Evolutionary conservation across 2,888 invertebrate species (phyloP), one percentile per base, ranked within the genome.

Genomic region (Penaeus monodon): DNA sequence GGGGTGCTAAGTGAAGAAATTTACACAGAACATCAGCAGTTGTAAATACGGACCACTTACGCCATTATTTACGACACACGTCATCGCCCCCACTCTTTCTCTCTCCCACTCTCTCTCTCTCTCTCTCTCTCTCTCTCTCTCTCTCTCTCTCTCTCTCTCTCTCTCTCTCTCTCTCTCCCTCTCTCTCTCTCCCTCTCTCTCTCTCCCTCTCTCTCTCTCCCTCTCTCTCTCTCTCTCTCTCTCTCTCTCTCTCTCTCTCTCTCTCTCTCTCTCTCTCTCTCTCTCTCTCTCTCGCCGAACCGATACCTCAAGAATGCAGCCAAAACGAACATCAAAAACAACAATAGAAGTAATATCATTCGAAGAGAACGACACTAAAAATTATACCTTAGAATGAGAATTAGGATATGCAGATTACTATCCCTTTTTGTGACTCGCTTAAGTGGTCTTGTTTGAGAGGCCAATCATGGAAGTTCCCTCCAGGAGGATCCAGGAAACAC

Each of bases 361-460:
- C 57, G 57, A 57, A 17, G 57, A 57, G 57, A 57, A 17, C 57
- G 57, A 57, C 57, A 57, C 57, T 57, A 38, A 68, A 82, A 73
- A 82, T 82, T 70, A 82, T 44, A 70, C 63, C 82, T 73, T 24
- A 33, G 68, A 74, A 20, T 27, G 64, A 49, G 65, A 70, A 80
- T 74, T 85, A 80, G 79, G 85, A 85, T 49, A 85, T 85, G 85
- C 85, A 85, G 80, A 85, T 85, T 80, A 74, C 85, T 33, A 29
- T 57, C 80, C 65, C 85, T 80, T 85, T 85, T 85, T 85, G 85
- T 85, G 85, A n/a, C 33, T 14, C 33, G 73, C 79, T 70, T 79
- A 78, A 84, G 73, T 80, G 79, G 63, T 20, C n/a, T 38, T 33
- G 44, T 76, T 29, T 44, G 76, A 64, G 77, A 27, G 65, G 22